phyloP scores from a whole-genome alignment of 2,888 invertebrate species.

The Apodemia hepburni region DNA sequence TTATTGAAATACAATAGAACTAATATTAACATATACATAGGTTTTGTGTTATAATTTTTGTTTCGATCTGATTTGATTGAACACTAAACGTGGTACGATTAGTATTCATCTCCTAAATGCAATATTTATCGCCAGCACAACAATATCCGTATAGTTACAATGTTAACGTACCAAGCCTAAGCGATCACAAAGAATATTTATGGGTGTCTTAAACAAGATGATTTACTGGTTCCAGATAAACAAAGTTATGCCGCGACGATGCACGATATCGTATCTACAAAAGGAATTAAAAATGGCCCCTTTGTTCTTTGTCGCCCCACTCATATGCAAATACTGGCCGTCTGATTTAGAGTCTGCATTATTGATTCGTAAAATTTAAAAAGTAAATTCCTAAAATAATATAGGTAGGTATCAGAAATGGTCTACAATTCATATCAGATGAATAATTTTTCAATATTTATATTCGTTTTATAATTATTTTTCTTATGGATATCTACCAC shows the following conservation, averaged over 20 bases:
- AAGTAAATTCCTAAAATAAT: slow-evolving; percentile 34
- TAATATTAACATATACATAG: no score
- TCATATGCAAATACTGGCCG: slow-evolving; percentile 67
- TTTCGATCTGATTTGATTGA: no score
- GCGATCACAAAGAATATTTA: slow-evolving; percentile 22
- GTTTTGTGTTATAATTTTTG: no score
- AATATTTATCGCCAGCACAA: slow-evolving; percentile 4
- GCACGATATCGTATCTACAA: slow-evolving; percentile 61
- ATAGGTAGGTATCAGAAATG: neutral
- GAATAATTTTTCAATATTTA: no score
- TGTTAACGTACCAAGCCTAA: slow-evolving; percentile 14
- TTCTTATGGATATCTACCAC: no score
- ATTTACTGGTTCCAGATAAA: slow-evolving; percentile 60
- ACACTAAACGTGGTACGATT: no score
- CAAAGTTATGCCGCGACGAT: slow-evolving; percentile 48
- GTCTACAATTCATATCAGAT: neutral
- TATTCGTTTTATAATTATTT: no score
- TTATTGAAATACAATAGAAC: no score
- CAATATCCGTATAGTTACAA: slow-evolving; percentile 8
- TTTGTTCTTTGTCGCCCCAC: slow-evolving; percentile 76
- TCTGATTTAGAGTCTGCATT: slow-evolving; percentile 67
- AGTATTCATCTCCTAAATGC: neutral
- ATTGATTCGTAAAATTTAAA: slow-evolving; percentile 57
- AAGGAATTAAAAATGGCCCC: slow-evolving; percentile 42
- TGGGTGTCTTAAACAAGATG: slow-evolving; percentile 39